These are phyloP conservation scores for Oscheius myriophilus DNA, from an alignment of 2,888 invertebrate species.

Conservation along the genomic window DNA sequence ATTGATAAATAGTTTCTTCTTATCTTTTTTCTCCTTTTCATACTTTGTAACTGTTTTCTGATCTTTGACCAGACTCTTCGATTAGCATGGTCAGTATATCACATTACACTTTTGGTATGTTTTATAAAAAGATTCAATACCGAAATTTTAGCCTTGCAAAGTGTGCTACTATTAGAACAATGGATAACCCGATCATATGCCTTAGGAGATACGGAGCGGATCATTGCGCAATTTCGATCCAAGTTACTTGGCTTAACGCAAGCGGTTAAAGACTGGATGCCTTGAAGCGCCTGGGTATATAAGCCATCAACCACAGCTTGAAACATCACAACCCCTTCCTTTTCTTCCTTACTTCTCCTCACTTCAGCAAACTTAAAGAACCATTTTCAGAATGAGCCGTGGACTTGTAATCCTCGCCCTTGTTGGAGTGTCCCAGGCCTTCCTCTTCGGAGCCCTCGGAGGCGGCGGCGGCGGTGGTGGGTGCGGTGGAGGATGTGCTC, in stretches of 20 bases:
- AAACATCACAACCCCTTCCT: neutral
- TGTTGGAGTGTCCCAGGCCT: constrained; percentile 15
- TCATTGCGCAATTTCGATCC: constrained; percentile 13
- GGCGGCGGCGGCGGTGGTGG: constrained; percentile 19
- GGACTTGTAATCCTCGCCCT: constrained; percentile 12
- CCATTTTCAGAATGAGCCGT: constrained; percentile 4
- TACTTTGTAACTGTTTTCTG: too few relatives aligned
- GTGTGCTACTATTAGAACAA: too few relatives aligned
- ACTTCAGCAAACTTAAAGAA: neutral
- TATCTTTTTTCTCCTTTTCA: too few relatives aligned
- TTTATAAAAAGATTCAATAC: too few relatives aligned
- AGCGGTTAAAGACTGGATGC: constrained; percentile 12
- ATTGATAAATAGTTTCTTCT: too few relatives aligned
- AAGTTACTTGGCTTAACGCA: constrained; percentile 1
- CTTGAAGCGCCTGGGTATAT: neutral
- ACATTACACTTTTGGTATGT: too few relatives aligned
- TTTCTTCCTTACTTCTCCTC: neutral
- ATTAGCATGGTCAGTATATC: too few relatives aligned
- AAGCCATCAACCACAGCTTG: neutral
- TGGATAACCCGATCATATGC: too few relatives aligned
- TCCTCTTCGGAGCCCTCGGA: constrained; percentile 9
- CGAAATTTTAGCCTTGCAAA: too few relatives aligned
- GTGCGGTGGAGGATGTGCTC: constrained; percentile 19
- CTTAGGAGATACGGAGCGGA: too few relatives aligned
- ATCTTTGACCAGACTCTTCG: too few relatives aligned